Evolutionary conservation across 2,888 invertebrate species (phyloP).

Genomic region (Oscheius myriophilus): DNA sequence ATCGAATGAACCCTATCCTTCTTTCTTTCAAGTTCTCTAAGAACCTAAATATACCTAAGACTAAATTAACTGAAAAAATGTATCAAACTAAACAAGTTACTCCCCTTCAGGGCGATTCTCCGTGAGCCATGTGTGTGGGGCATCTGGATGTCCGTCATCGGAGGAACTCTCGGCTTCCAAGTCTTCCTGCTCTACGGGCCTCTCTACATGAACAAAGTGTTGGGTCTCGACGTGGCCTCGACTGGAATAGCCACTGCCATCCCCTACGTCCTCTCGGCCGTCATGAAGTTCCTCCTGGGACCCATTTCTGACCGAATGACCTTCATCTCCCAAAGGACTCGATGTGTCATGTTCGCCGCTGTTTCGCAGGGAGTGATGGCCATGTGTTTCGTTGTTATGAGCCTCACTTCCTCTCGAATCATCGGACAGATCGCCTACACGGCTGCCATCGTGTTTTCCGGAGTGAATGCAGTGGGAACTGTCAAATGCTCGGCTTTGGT

Average conservation of each 20-base stretch:
- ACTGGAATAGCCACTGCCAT: constrained; percentile 46
- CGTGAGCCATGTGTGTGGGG: constrained; percentile 23
- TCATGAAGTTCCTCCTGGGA: constrained; percentile 41
- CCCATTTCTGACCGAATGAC: constrained; percentile 40
- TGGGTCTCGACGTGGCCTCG: constrained; percentile 23
- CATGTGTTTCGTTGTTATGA: constrained; percentile 43
- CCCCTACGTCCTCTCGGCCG: constrained; percentile 42
- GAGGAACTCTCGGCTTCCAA: constrained; percentile 54
- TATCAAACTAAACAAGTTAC: no score
- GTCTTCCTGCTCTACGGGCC: constrained; percentile 52
- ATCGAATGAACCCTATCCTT: no score
- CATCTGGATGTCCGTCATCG: constrained; percentile 37
- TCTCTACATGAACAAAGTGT: constrained; percentile 47
- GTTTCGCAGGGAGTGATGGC: constrained; percentile 56
- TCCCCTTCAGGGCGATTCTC: constrained; percentile 21
- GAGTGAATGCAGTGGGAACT: constrained; percentile 58
- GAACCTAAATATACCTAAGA: no score
- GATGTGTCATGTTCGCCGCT: constrained; percentile 52
- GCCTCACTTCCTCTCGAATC: constrained; percentile 33
- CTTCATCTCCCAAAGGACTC: constrained; percentile 38
- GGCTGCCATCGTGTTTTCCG: constrained; percentile 49
- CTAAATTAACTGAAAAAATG: no score
- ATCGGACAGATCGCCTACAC: constrained; percentile 59
- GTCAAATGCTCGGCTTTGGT: constrained; percentile 56
- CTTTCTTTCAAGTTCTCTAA: no score